Base-by-base conservation (phyloP, 2,888 invertebrate species). In the Trimorus sp. region DNA sequence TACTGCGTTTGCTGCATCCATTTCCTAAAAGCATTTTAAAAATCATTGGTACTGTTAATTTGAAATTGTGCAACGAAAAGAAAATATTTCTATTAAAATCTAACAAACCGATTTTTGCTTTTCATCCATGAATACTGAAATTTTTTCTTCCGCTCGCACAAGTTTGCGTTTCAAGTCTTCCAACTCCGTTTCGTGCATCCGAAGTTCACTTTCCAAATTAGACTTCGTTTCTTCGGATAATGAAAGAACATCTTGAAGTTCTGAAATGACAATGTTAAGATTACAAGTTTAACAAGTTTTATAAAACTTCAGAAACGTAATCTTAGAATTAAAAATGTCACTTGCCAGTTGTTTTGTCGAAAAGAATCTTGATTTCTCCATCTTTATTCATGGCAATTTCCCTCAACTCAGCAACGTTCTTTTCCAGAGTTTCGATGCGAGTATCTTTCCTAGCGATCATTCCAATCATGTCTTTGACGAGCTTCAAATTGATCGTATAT, bases 1-100 rank as follows among this genome's bases (percentile, higher is more conserved):
- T 63, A 94, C 93, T n/a, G 95, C 89, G 87, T 93, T 93, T 66
- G 93, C 91, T 80, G 95, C 93, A 88, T 95, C 94, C 6, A 92
- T 88, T 90, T 95, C 94, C 87, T 91, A 11, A 11, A 74, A 70
- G 40, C 9, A 11, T 59, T 38, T 38, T 38, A 49, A 45, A n/a
- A 2, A 45, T 45, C 1, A 4, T 53, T 56, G 9, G 7, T 48
- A 49, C 7, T 6, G 49, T 14, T 2, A 12, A 6, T 49, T 49
- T 49, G 49, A 40, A 40, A n/a, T n/a, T n/a, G n/a, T n/a, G n/a
- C n/a, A n/a, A n/a, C n/a, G n/a, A n/a, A n/a, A n/a, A n/a, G n/a
- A n/a, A n/a, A n/a, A n/a, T n/a, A n/a, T n/a, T n/a, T n/a, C n/a
- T n/a, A n/a, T n/a, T n/a, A n/a, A n/a, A n/a, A n/a, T n/a, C n/a